These are phyloP conservation scores for Leucophora obtusa DNA, from an alignment of 2,888 invertebrate genomes.

Conservation along the genomic window DNA sequence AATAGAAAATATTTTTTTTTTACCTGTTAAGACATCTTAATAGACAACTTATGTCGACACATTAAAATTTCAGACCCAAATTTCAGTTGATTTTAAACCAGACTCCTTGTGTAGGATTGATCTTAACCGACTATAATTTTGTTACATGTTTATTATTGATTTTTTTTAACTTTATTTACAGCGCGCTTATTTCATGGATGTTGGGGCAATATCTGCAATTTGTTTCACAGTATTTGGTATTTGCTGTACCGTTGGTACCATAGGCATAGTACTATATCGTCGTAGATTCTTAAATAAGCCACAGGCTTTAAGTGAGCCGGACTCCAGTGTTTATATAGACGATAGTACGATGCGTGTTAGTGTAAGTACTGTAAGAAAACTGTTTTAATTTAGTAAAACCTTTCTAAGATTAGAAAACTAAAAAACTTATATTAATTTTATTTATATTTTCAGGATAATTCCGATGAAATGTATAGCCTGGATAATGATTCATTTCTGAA, in stretches of 20 bases:
- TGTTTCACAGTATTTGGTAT: slow-evolving; percentile 84
- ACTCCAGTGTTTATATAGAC: slow-evolving; percentile 91
- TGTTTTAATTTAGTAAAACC: not conserved
- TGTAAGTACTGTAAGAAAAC: slow-evolving; percentile 69
- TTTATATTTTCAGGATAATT: slow-evolving; percentile 85
- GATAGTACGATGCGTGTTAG: slow-evolving; percentile 90
- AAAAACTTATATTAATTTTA: not conserved
- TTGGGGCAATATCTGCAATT: slow-evolving; percentile 84
- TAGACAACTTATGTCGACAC: not conserved
- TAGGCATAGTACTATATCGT: slow-evolving; percentile 85
- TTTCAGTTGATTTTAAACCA: too few relatives aligned
- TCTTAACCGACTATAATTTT: not conserved
- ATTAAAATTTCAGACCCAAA: too few relatives aligned
- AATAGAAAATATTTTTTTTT: too few relatives aligned
- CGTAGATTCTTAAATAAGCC: slow-evolving; percentile 88
- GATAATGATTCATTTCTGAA: slow-evolving; percentile 96
- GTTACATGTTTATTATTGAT: not conserved
- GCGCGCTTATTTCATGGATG: slow-evolving; percentile 79
- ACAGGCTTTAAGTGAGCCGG: slow-evolving; percentile 90
- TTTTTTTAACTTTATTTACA: slow-evolving; percentile 46
- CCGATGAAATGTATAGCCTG: slow-evolving; percentile 95
- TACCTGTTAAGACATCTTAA: too few relatives aligned
- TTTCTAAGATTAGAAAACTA: not conserved
- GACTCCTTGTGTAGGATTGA: too few relatives aligned
- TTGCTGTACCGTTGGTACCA: slow-evolving; percentile 83